Evolutionary conservation across 2,797 vertebrate species (phyloP).

Genomic region (Phrynocephalus vlangalii): DNA sequence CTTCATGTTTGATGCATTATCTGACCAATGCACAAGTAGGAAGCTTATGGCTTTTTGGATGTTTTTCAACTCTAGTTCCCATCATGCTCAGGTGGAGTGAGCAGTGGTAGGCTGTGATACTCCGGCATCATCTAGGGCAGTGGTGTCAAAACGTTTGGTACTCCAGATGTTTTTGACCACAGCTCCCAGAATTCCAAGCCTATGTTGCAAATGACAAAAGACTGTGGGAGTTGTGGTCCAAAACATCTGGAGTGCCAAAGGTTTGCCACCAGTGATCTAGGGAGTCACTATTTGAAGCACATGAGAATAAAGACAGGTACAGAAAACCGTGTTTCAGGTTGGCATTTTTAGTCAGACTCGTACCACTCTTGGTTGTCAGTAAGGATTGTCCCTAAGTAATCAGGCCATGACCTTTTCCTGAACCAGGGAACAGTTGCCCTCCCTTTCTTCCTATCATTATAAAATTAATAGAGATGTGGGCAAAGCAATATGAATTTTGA

Average conservation of each 20-base stretch:
- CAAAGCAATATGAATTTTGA: no score
- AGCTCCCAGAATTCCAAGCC: no score
- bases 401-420: background rate
- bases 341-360: background rate
- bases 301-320: background rate
- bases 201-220: no score
- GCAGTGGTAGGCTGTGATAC: background rate
- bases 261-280: no score
- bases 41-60: background rate
- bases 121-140: background rate
- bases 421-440: no score
- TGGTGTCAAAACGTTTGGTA: no score
- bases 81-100: background rate
- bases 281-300: background rate
- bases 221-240: no score
- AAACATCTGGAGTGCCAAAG: no score
- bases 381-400: background rate
- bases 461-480: no score
- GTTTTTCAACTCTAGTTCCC: background rate
- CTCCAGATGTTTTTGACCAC: no score
- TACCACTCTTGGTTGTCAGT: background rate
- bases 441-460: no score
- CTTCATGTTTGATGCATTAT: background rate
- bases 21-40: background rate
- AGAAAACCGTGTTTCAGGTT: background rate